Percentiles rank a stretch among this genome's conserved stretches.
These are phyloP conservation scores for Hyaena hyaena DNA, from an alignment of 2,113 vertebrate genomes.

Conservation along the genomic window DNA sequence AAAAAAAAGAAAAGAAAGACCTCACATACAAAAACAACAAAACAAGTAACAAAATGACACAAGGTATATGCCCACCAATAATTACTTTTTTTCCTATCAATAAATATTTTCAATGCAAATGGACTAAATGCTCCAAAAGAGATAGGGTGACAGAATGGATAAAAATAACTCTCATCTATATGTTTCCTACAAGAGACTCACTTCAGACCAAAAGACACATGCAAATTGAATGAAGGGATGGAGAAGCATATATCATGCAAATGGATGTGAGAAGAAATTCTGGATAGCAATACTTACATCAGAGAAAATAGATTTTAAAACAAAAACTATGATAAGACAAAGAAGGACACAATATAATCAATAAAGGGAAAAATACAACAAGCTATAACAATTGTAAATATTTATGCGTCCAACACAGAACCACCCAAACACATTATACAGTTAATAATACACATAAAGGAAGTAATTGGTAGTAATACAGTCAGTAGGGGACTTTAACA, in stretches of 20 bases:
- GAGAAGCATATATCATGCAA: not conserved
- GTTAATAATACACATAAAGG: not conserved
- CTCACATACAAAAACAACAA: not conserved
- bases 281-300: not conserved
- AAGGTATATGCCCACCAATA: not conserved
- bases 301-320: not conserved
- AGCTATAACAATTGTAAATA: not conserved
- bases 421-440: not conserved
- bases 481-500: not conserved
- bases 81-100: not conserved
- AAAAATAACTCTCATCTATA: not conserved
- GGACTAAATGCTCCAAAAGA: not conserved
- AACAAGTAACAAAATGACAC: not conserved
- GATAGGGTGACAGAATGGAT: not conserved
- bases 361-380: not conserved
- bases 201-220: not conserved
- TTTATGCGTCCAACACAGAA: not conserved
- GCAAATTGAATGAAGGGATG: not conserved
- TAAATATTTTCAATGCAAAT: not conserved
- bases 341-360: not conserved
- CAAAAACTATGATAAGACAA: not conserved
- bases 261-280: not conserved
- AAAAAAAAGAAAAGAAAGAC: not conserved
- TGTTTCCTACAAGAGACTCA: not conserved
- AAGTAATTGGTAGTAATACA: not conserved